Base-by-base conservation (phyloP, 1,140 invertebrate species). In the Idris sp. region DNA sequence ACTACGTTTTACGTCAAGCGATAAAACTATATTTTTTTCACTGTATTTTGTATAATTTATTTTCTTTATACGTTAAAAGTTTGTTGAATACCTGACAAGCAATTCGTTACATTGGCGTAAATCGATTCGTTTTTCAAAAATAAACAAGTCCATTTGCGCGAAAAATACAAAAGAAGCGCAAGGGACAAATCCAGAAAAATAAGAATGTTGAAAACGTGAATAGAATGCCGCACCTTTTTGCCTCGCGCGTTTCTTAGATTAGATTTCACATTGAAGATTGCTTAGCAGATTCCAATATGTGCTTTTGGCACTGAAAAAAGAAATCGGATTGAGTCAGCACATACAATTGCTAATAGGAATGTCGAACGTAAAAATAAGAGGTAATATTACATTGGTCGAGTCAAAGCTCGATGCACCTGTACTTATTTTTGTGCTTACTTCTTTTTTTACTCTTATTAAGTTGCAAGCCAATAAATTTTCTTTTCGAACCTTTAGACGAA, bases 271-370 rank as follows among this genome's bases (percentile, higher is more conserved):
- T 40, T 31, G 31, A 19, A 49, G 46, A 59, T 59, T 68, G 72
- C 44, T 74, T 64, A 64, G 59, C 15, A 33, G 13, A 54, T 38
- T 49, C 26, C 22, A 28, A 14, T 15, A 38, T 58, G 58, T 41
- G 58, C 51, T 36, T 36, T 62, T n/a, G 51, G 16, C 18, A 41
- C 35, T 15, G n/a, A 59, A 38, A 61, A 64, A 61, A 53, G 65
- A 61, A 69, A 71, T 64, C 51, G 51, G 59, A 64, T 69, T 48
- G 58, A 69, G 40, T 64, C 51, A 64, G 51, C 64, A 75, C 73
- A 64, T 53, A 64, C 64, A 75, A 64, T 61, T 75, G 51, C 58
- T 71, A 76, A 76, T 76, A 76, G 67, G 54, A 76, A 65, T 67
- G 65, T 61, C 61, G 54, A 33, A 31, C 74, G 54, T 65, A 65